Evolutionary conservation across 2,797 vertebrate genomes (phyloP).

Genomic region (Peromyscus aztecus): DNA sequence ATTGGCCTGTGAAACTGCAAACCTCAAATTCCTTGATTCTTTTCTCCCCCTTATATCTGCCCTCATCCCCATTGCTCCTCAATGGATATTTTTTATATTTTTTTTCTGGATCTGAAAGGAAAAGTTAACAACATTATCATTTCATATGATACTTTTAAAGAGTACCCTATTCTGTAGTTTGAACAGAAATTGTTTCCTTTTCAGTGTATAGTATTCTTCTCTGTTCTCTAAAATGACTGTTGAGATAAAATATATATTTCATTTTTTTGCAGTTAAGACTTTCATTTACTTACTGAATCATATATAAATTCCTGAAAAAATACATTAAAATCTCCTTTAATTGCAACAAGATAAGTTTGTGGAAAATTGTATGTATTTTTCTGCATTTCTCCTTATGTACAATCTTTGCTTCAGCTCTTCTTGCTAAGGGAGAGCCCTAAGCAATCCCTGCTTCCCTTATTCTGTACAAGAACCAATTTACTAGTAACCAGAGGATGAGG

Average conservation of each 20-base stretch:
- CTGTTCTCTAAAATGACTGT: not conserved
- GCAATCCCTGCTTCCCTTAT: not conserved
- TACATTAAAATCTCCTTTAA: not conserved
- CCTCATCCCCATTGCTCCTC: not conserved
- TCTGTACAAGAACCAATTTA: not conserved
- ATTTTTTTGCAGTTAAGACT: not conserved
- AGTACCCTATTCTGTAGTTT: not conserved
- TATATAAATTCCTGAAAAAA: not conserved
- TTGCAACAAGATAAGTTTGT: not conserved
- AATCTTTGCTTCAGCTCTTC: not conserved
- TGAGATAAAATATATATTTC: not conserved
- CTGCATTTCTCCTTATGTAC: not conserved
- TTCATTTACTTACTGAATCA: not conserved
- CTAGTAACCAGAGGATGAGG: not conserved
- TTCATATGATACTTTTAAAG: not conserved
- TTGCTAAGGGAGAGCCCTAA: not conserved
- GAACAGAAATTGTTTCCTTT: not conserved
- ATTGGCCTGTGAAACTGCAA: not conserved
- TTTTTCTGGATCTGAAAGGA: not conserved
- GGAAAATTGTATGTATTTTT: not conserved
- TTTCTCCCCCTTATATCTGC: not conserved
- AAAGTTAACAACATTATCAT: not conserved
- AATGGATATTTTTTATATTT: not conserved
- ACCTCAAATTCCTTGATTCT: not conserved
- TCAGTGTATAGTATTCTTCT: not conserved